A percentile compares a stretch with the other conserved stretches of the same genome.
Evolutionary conservation across 2,888 invertebrate genomes (phyloP).

Genomic region (Teleogryllus oceanicus): DNA sequence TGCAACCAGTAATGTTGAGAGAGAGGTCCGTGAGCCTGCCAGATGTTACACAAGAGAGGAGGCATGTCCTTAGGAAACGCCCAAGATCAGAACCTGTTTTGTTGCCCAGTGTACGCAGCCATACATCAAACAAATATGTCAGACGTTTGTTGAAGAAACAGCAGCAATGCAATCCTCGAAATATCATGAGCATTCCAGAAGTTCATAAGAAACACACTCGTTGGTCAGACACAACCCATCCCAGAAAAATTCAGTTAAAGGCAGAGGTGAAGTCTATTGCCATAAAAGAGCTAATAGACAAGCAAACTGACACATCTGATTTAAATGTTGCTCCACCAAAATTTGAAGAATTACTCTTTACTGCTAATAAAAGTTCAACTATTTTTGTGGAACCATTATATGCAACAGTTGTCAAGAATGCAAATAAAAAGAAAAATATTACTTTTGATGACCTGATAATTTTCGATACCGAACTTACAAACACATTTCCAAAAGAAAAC

Average conservation of each 20-base stretch:
- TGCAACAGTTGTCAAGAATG: background rate
- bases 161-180: background rate
- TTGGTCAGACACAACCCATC: background rate
- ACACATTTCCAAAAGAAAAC: background rate
- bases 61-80: background rate
- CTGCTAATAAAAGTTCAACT: background rate
- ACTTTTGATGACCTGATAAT: background rate
- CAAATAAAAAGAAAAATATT: background rate
- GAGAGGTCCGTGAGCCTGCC: background rate
- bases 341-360: background rate
- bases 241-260: background rate
- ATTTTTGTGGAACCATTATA: background rate
- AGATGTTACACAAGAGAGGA: background rate
- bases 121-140: background rate
- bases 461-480: background rate
- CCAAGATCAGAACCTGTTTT: background rate
- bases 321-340: background rate
- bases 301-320: background rate
- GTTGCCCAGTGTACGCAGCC: background rate
- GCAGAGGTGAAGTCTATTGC: background rate
- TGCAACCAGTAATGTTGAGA: background rate
- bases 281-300: background rate
- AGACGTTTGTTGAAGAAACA: background rate
- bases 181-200: constrained; percentile 2
- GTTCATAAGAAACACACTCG: background rate